A percentile compares a stretch with the other conserved stretches of the same genome.
These are phyloP conservation scores for Thunnus albacares DNA, from an alignment of 2,797 vertebrate species.

Conservation along the genomic window DNA sequence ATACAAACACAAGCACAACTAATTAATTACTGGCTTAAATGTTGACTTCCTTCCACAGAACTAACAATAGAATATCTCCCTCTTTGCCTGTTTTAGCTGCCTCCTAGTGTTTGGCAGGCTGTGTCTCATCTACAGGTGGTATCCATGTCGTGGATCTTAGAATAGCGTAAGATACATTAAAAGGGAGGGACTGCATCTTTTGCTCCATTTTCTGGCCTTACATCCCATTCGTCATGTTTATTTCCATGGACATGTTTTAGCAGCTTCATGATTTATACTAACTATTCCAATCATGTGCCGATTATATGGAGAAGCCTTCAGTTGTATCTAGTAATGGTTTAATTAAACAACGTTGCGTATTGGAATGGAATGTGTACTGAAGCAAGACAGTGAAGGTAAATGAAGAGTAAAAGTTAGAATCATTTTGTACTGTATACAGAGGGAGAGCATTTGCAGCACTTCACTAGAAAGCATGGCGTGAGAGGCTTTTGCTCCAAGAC, in stretches of 20 bases:
- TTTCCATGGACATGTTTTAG: constrained; percentile 21
- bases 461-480: no score
- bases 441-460: no score
- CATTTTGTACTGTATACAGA: background rate
- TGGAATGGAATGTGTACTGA: constrained; percentile 29
- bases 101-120: constrained; percentile 17
- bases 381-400: constrained; percentile 44
- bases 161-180: constrained; percentile 18
- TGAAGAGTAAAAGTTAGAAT: constrained; percentile 29
- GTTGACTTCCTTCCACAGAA: background rate
- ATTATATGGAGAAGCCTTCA: constrained; percentile 2
- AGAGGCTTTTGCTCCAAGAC: no score
- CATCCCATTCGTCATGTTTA: constrained; percentile 6
- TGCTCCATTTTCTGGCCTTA: constrained; percentile 21
- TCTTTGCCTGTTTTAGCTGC: background rate
- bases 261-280: constrained; percentile 27
- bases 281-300: constrained; percentile 4
- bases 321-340: constrained; percentile 57
- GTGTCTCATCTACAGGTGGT: constrained; percentile 24
- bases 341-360: constrained; percentile 62
- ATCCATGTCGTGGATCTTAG: constrained; percentile 2
- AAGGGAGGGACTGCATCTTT: constrained; percentile 9
- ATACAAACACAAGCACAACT: background rate
- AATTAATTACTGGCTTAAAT: background rate
- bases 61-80: background rate